These are phyloP conservation scores for Lobophora halterata DNA, from an alignment of 2,888 invertebrate genomes.

Conservation along the genomic window DNA sequence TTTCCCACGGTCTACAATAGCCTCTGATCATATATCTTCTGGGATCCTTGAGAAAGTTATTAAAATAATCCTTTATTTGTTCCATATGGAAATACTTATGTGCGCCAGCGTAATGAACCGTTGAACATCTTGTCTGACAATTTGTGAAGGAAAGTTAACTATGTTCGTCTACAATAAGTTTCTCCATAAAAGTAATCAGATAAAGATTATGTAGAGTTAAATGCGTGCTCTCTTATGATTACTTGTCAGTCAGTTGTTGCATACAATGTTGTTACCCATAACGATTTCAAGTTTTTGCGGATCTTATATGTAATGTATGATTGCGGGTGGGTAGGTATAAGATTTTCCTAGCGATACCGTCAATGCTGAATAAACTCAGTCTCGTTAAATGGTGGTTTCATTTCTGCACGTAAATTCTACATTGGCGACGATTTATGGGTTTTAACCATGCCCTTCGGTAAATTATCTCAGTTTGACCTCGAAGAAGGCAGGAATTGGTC, in stretches of 20 bases:
- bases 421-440: no score
- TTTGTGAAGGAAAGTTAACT: conserved; percentile 11
- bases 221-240: conserved; percentile 29
- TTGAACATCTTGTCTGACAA: conserved; percentile 36
- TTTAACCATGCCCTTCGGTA: no score
- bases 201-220: conserved; percentile 36
- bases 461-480: no score
- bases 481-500: no score
- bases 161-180: conserved; percentile 18
- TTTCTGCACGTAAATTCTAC: no score
- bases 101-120: conserved; percentile 1
- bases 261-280: conserved; percentile 33
- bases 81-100: conserved; percentile 1
- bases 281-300: conserved; percentile 40
- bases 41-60: background rate
- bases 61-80: conserved; percentile 2
- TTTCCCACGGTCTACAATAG: conserved; percentile 56
- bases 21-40: conserved; percentile 39
- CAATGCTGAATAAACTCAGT: no score
- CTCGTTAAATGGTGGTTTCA: no score
- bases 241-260: conserved; percentile 22
- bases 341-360: no score
- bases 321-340: no score
- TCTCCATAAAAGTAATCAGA: conserved; percentile 36
- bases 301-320: no score